Evolutionary conservation across 2,113 vertebrate genomes (phyloP).

Genomic region (Otis tarda): DNA sequence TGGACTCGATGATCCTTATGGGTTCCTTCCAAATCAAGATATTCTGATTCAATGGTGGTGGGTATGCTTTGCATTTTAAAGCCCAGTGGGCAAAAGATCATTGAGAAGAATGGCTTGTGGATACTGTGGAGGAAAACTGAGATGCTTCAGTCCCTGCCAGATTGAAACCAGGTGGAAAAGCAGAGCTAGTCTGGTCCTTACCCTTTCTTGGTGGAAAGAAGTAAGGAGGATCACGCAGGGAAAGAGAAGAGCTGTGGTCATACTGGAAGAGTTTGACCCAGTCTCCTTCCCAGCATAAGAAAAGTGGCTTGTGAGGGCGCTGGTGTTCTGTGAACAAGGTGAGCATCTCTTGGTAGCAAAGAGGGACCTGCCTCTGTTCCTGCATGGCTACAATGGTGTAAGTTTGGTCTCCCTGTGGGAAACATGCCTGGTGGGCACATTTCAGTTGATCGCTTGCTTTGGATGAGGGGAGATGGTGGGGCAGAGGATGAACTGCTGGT

Average conservation of each 20-base stretch:
- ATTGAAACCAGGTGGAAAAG: neutral
- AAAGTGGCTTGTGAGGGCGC: neutral
- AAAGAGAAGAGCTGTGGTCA: neutral
- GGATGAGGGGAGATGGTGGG: neutral
- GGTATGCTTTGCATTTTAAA: neutral
- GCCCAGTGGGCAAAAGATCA: neutral
- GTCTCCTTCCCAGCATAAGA: neutral
- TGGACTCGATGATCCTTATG: neutral
- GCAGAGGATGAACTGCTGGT: neutral
- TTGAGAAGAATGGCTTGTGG: neutral
- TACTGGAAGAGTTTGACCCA: neutral
- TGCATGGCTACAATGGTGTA: fast-evolving
- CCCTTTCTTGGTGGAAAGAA: neutral
- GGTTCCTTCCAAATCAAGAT: neutral
- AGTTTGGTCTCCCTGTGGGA: neutral
- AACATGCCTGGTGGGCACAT: neutral
- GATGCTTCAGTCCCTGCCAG: neutral
- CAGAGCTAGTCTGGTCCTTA: neutral
- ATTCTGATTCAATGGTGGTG: neutral
- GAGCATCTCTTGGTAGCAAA: neutral
- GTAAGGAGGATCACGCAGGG: neutral
- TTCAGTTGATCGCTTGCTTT: neutral
- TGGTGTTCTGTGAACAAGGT: neutral
- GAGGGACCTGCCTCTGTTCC: neutral
- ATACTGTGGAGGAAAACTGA: neutral